Base-by-base conservation (phyloP, 2,888 invertebrate species). In the Megamerina dolium region DNA sequence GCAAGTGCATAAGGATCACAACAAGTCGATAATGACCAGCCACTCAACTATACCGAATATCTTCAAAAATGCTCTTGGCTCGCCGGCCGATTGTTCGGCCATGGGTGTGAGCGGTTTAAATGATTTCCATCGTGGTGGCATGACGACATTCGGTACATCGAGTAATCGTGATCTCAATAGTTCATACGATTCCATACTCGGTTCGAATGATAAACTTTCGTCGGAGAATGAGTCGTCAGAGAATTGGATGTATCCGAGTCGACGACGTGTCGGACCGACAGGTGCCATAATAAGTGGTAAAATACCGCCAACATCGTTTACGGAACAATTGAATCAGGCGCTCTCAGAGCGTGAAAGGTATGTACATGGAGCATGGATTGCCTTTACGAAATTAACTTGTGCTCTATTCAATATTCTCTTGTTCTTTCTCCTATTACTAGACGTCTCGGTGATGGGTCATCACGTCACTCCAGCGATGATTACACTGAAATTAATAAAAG, bases 291-390 rank as follows among this genome's bases (percentile, higher is more conserved):
- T 54, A 26, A 50, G 52, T 45, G 62, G 60, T 43, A 68, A 67
- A 48, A 49, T 63, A 41, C 86, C 87, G 46, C 84, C 86, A 38
- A 78, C 86, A 52, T 87, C 85, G 44, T 77, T 89, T 55, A 87
- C 88, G 16, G 89, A 89, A 72, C 89, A 90, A 70, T 76, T 90
- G 59, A 88, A 88, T 75, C 87, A 86, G 70, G 87, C 89, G 58
- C 73, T 90, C 60, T 86, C 89, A 48, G 89, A 90, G 73, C 78
- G 89, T 57, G 88, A 89, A 73, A 80, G 86, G 66, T 80, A 85
- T 48, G n/a, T n/a, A n/a, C n/a, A n/a, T n/a, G n/a, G n/a, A n/a
- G n/a, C n/a, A 56, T 52, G 14, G 8, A 35, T 41, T 29, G 5
- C 20, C 1, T 43, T 33, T 18, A 6, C 30, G 30, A 27, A 14